Evolutionary conservation across 2,888 invertebrate genomes (phyloP).

Genomic region (Cyaniris semiargus): DNA sequence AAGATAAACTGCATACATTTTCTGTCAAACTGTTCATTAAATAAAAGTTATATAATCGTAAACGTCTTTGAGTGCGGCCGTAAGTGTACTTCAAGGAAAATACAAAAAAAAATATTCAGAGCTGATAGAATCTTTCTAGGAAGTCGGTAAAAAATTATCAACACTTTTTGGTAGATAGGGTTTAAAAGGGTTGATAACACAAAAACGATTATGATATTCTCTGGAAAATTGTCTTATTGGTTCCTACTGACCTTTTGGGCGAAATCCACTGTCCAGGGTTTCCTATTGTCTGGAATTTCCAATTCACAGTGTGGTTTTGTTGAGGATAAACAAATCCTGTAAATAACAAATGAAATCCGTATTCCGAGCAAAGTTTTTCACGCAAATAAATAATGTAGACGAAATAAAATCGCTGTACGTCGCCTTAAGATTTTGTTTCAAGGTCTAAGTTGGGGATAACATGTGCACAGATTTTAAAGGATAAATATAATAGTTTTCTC

Average conservation of each 20-base stretch:
- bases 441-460: background rate
- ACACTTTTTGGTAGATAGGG: too few relatives aligned
- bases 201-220: too few relatives aligned
- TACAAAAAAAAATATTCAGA: too few relatives aligned
- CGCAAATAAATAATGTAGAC: slow-evolving; percentile 12
- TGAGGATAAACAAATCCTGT: slow-evolving; percentile 2
- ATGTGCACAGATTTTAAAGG: background rate
- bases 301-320: background rate
- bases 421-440: background rate
- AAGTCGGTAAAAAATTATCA: too few relatives aligned
- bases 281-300: background rate
- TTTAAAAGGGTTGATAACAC: too few relatives aligned
- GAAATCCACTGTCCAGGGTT: background rate
- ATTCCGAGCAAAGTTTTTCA: background rate
- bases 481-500: background rate
- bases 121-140: too few relatives aligned
- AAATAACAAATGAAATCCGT: slow-evolving; percentile 1
- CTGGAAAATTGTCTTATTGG: background rate
- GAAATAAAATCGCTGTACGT: background rate
- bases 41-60: too few relatives aligned
- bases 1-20: too few relatives aligned
- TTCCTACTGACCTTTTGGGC: background rate
- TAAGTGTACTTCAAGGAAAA: too few relatives aligned
- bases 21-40: too few relatives aligned
- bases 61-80: too few relatives aligned